phyloP scores from a whole-genome alignment of 2,888 invertebrate genomes.

The Andrena chrysosceles region DNA sequence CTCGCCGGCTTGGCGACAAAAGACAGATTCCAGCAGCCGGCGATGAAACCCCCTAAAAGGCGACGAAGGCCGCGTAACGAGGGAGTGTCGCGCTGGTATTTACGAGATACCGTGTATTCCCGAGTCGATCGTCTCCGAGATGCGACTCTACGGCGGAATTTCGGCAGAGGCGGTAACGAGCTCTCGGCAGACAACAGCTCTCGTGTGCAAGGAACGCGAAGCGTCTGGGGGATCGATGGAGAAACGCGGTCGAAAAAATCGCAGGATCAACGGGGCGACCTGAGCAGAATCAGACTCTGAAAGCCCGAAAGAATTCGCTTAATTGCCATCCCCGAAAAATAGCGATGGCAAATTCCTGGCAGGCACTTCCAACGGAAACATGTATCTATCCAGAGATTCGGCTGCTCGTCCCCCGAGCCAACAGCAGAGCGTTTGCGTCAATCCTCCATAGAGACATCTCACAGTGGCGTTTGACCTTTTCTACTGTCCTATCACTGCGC shows the following conservation, averaged over 20 bases:
- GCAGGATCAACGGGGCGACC: slow-evolving; percentile 9
- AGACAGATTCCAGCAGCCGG: slow-evolving; percentile 73
- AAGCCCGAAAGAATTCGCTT: slow-evolving; percentile 13
- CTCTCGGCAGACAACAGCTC: not conserved
- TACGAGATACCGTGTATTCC: slow-evolving; percentile 56
- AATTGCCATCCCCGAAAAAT: not conserved
- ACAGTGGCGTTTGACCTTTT: slow-evolving; percentile 40
- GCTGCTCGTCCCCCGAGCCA: slow-evolving; percentile 30
- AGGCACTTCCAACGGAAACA: not conserved
- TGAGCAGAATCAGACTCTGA: not conserved
- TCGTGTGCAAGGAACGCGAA: slow-evolving; percentile 9
- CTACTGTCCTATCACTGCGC: slow-evolving; percentile 27
- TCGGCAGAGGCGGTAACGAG: slow-evolving; percentile 13
- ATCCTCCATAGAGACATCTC: slow-evolving; percentile 28
- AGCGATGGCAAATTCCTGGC: not conserved
- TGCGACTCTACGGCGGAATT: slow-evolving; percentile 56
- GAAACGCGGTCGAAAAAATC: not conserved
- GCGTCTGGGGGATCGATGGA: not conserved
- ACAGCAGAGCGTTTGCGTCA: slow-evolving; percentile 22
- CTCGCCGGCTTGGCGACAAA: slow-evolving; percentile 65
- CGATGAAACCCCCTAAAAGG: slow-evolving; percentile 67
- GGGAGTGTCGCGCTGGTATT: slow-evolving; percentile 62
- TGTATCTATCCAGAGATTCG: slow-evolving; percentile 14
- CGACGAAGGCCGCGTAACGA: slow-evolving; percentile 54
- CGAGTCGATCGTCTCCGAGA: slow-evolving; percentile 48